These are phyloP conservation scores for Ginglymostoma cirratum DNA, from an alignment of 2,113 vertebrate species.

Conservation along the genomic window DNA sequence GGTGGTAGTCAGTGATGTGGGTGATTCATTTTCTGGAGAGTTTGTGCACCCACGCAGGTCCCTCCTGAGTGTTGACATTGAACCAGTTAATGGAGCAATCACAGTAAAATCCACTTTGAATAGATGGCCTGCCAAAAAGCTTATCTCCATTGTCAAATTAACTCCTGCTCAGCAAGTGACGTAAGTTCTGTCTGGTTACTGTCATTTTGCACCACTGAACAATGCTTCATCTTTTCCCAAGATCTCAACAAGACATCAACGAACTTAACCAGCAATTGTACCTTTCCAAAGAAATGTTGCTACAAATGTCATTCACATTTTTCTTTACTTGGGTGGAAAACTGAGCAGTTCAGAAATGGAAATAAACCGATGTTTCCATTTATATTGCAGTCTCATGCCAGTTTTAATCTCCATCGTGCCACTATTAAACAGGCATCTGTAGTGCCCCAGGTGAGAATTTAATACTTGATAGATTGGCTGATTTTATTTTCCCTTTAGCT, in stretches of 20 bases:
- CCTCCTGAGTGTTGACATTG: slow-evolving; percentile 1
- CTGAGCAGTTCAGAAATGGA: not conserved
- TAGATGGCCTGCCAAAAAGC: not conserved
- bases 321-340: not conserved
- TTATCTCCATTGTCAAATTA: not conserved
- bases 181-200: not conserved
- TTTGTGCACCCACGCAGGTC: not conserved
- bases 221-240: not conserved
- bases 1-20: not conserved
- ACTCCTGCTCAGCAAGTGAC: not conserved
- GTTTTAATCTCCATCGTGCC: not conserved
- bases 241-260: not conserved
- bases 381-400: not conserved
- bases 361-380: not conserved
- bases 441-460: not conserved
- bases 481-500: slow-evolving; percentile 20
- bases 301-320: not conserved
- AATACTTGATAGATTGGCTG: slow-evolving; percentile 17
- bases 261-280: not conserved
- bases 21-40: not conserved
- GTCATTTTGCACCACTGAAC: not conserved
- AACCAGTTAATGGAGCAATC: not conserved
- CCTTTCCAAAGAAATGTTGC: not conserved
- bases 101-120: not conserved
- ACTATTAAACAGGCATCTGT: not conserved